Evolutionary conservation across 2,113 vertebrate genomes (phyloP), one percentile per base, ranked within the genome.

Genomic region (Pangasianodon gigas): DNA sequence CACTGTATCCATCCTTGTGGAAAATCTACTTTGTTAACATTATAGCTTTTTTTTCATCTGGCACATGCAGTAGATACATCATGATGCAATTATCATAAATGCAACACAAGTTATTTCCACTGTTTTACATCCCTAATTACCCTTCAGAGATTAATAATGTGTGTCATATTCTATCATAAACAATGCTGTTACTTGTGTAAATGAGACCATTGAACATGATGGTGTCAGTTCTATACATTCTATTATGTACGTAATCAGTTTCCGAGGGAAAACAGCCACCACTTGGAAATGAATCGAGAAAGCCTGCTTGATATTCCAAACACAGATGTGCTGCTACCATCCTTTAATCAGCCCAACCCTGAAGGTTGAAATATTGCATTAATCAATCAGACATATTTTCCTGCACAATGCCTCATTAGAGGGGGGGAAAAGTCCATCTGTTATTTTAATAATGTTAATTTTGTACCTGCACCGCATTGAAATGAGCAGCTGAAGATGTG

Each of bases 391-490:
- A 32, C 44, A 0, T 65, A 82, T 81, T 82, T 74, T 48, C n/a
- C 37, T 32, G 41, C 52, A 81, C 67, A 89, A 71, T 84, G 52
- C 83, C 41, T 69, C 19, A 75, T 89, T 82, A 85, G 21, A 37
- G 69, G 80, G n/a, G 69, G 60, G 46, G 29, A 77, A 56, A 85
- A 83, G 19, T 85, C 60, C 85, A 89, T 79, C 80, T 79, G 88
- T 89, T 84, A 87, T 85, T 87, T 87, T 80, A 84, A 89, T 67
- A 86, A 65, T 82, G 80, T 85, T 48, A 85, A 85, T 89, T 26
- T 79, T 85, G 44, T 54, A 89, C 82, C 60, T 77, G 88, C 82
- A 51, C 67, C n/a, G 51, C 32, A 62, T 67, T 32, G 18, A 88
- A 82, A 89, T 79, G 44, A 89, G 80, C 80, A 84, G 65, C 80